These are phyloP conservation scores for Aeoliscus strigatus DNA, from an alignment of 2,797 vertebrate species.

Conservation along the genomic window DNA sequence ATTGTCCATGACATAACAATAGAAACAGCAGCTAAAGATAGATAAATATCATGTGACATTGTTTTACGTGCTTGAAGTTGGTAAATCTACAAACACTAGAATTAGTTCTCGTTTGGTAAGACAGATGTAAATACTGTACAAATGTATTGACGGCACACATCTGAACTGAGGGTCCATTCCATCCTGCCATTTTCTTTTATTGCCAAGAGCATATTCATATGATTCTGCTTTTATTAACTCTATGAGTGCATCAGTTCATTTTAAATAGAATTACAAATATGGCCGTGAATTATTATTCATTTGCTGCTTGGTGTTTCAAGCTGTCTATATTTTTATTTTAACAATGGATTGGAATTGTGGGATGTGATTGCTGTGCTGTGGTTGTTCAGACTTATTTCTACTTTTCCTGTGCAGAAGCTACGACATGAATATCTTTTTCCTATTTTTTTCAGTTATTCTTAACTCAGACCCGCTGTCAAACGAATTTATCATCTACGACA, in stretches of 20 bases:
- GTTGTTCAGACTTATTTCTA: too few relatives aligned
- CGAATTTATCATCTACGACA: too few relatives aligned
- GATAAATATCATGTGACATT: slow-evolving; percentile 1
- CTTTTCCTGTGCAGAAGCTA: too few relatives aligned
- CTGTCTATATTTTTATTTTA: neutral
- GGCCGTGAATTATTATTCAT: neutral
- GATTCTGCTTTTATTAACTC: slow-evolving; percentile 14
- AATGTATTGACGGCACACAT: slow-evolving; percentile 6
- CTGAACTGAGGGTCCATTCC: slow-evolving; percentile 11
- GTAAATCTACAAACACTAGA: slow-evolving; percentile 15
- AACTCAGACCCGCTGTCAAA: too few relatives aligned
- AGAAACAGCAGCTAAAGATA: slow-evolving; percentile 1
- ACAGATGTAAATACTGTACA: slow-evolving; percentile 16
- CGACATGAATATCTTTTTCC: too few relatives aligned
- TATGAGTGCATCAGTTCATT: slow-evolving; percentile 4
- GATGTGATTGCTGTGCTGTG: too few relatives aligned
- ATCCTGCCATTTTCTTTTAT: slow-evolving; percentile 28
- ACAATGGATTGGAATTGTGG: too few relatives aligned
- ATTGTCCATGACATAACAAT: neutral
- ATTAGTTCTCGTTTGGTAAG: neutral
- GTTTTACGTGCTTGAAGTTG: slow-evolving; percentile 2
- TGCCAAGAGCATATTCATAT: slow-evolving; percentile 20
- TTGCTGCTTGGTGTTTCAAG: slow-evolving; percentile 4
- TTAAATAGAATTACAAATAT: slow-evolving; percentile 17
- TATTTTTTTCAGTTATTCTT: too few relatives aligned